Conservation (phyloP, 2,888 invertebrate genomes). For the Athalia rosae region DNA sequence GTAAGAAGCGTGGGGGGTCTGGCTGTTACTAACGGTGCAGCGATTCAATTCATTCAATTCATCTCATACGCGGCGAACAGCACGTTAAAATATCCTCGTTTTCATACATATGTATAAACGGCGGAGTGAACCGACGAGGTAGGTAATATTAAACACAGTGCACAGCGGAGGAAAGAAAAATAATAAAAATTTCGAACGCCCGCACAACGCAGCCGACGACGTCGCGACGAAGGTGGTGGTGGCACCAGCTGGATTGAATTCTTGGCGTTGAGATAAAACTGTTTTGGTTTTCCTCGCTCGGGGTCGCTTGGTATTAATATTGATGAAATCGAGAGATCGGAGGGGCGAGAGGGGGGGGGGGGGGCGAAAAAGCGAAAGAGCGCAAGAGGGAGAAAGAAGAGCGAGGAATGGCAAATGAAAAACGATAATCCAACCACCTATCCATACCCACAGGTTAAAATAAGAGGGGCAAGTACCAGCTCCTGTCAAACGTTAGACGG, state of each 20-base stretch:
- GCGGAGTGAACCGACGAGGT: slow-evolving; percentile 47
- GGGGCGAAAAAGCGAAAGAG: background rate
- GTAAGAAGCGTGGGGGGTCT: no score
- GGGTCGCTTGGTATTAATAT: slow-evolving; percentile 53
- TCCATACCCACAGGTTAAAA: no score
- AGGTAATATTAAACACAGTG: slow-evolving; percentile 62
- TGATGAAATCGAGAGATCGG: slow-evolving; percentile 50
- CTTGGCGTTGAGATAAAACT: slow-evolving; percentile 48
- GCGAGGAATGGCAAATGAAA: background rate
- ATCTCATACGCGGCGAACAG: slow-evolving; percentile 51
- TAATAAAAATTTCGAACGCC: slow-evolving; percentile 45
- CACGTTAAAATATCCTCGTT: slow-evolving; percentile 59
- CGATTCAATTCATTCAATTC: background rate
- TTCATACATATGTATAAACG: slow-evolving; percentile 62
- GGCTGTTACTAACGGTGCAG: no score
- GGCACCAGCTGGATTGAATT: slow-evolving; percentile 46
- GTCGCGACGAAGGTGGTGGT: slow-evolving; percentile 33
- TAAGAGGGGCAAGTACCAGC: no score
- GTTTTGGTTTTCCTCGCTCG: slow-evolving; percentile 49
- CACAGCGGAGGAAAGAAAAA: slow-evolving; percentile 49
- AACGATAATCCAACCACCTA: background rate
- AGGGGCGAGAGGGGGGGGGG: slow-evolving; percentile 32
- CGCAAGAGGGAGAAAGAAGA: no score
- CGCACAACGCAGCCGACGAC: background rate
- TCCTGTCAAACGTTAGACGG: no score